Evolutionary conservation across 2,797 vertebrate species (phyloP), one percentile per base, ranked within the genome.

Genomic region (Protonibea diacanthus): DNA sequence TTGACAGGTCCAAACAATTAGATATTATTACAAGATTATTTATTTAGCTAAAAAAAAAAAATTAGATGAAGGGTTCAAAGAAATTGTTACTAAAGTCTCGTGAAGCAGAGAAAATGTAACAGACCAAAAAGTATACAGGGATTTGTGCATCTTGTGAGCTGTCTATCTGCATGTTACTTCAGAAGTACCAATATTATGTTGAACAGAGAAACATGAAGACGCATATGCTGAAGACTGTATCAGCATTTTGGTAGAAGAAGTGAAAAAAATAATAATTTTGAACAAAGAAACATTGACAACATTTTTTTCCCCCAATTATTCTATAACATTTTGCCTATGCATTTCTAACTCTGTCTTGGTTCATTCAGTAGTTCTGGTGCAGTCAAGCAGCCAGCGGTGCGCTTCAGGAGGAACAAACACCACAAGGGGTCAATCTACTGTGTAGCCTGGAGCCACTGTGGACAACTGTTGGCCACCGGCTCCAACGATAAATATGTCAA

Each of bases 391-490:
- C 97, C 98, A 6, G 93, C 91, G 25, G 95, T 99, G 60, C 96
- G 96, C 87, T 99, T 99, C 93, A 96, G 97, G 88, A 97, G 98
- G 85, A 99, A 99, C 92, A 99, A 99, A 84, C 98, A 99, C 91
- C 98, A 99, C 90, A 99, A 99, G 88, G 98, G 98, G 82, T 99
- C 98, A 0, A 99, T 99, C 91, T 99, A 99, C 91, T 99, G 98
- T 57, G 97, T 98, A 64, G 97, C 98, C 52, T 99, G 98, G 98
- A 99, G 98, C 89, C 97, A 96, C 79, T 99, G 98, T 79, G 98
- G 98, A 25, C 97, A 97, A 61, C 95, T 99, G 74, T 80, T 99
- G 80, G 98, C 98, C 57, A 99, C 98, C 4, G 98, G 98, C 78
- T 99, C 98, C 64, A 99, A 99, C 55, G 98, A 99, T 89, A 99